Evolutionary conservation across 2,888 invertebrate genomes (phyloP).

Genomic region (Thecocarcelia acutangulata): DNA sequence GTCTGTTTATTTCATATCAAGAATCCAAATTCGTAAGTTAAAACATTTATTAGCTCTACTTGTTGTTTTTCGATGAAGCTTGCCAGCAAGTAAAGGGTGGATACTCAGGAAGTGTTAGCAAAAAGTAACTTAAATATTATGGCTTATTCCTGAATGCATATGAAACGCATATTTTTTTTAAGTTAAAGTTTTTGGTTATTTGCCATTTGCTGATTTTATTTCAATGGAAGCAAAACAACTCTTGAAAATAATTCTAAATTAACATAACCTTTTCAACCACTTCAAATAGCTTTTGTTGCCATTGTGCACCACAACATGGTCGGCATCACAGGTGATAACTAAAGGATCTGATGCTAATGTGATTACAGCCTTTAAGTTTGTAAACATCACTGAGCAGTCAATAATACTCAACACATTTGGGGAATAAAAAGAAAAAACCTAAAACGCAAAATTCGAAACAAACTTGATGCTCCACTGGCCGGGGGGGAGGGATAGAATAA

Average conservation of each 20-base stretch:
- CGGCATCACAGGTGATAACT: slow-evolving; percentile 79
- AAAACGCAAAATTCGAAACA: background rate
- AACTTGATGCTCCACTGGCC: no score
- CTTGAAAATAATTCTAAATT: background rate
- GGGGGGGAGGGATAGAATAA: background rate
- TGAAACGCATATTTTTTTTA: no score
- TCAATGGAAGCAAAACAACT: no score
- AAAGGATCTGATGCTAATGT: slow-evolving; percentile 81
- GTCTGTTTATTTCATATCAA: slow-evolving; percentile 48
- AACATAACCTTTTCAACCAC: background rate
- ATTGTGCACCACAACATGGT: slow-evolving; percentile 59
- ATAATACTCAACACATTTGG: slow-evolving; percentile 50
- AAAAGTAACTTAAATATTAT: background rate
- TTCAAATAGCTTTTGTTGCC: slow-evolving; percentile 39
- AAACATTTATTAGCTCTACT: slow-evolving; percentile 43
- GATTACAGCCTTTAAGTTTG: slow-evolving; percentile 82
- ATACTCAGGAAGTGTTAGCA: background rate
- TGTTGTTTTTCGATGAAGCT: slow-evolving; percentile 14
- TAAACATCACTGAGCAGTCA: slow-evolving; percentile 77
- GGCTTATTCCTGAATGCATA: no score
- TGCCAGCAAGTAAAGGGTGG: slow-evolving; percentile 34
- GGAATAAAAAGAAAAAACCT: background rate
- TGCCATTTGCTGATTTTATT: no score
- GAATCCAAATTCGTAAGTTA: slow-evolving; percentile 39
- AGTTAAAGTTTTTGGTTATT: no score